Conservation (phyloP, 2,888 invertebrate genomes). For the Acanthosepion pharaonis region DNA sequence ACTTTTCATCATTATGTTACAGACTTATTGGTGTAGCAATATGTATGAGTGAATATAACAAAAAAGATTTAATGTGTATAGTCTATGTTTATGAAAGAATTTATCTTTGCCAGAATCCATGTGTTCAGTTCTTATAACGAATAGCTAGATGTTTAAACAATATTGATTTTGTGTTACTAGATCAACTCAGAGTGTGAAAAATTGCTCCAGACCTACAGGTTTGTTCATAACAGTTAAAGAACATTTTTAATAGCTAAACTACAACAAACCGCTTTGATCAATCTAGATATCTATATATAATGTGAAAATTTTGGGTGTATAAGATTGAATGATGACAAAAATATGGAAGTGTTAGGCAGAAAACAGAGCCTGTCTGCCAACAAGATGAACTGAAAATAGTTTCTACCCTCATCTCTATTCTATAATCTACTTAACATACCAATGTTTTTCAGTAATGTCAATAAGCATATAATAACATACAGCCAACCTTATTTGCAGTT, state of each 20-base stretch:
- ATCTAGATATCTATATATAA: not conserved
- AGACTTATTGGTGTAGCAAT: no score
- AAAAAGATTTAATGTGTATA: not conserved
- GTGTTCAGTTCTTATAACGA: not conserved
- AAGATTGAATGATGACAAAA: not conserved
- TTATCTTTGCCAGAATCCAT: not conserved
- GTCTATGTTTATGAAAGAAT: not conserved
- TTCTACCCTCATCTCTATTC: not conserved
- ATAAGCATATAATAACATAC: constrained; percentile 33
- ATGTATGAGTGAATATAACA: no score
- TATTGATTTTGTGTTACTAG: not conserved
- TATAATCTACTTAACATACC: constrained; percentile 14
- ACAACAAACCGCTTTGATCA: not conserved
- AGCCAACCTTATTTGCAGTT: constrained; percentile 33
- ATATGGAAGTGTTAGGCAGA: constrained; percentile 33
- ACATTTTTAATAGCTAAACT: not conserved
- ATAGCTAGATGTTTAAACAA: not conserved
- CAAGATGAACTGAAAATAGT: constrained; percentile 33
- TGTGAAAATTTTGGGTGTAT: not conserved
- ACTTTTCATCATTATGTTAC: no score
- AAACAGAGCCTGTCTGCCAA: constrained; percentile 33
- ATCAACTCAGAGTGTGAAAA: not conserved
- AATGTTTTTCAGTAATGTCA: constrained; percentile 23
- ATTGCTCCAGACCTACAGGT: not conserved
- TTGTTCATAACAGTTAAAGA: not conserved